Percentiles rank a stretch among this genome's conserved stretches.
These are phyloP conservation scores for Salvelinus sp. DNA, from an alignment of 2,113 vertebrate species.

Conservation along the genomic window DNA sequence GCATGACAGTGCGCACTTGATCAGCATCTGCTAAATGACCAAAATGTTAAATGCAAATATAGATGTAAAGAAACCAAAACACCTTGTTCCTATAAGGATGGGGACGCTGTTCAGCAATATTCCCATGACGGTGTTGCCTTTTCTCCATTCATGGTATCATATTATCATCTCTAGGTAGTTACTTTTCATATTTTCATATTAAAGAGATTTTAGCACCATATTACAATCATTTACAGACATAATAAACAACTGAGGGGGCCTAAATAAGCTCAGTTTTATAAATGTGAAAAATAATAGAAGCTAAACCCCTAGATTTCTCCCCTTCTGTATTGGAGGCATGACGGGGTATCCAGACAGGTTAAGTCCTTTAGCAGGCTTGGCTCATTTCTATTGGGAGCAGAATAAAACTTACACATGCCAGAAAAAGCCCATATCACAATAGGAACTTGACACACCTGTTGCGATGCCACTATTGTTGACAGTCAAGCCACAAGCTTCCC, in stretches of 20 bases:
- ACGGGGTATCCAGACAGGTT: neutral
- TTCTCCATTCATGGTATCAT: neutral
- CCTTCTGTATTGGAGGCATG: neutral
- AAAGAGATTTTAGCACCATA: neutral
- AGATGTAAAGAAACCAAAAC: constrained; percentile 57
- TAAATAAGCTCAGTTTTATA: neutral
- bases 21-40: constrained; percentile 16
- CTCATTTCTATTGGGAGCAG: constrained; percentile 9
- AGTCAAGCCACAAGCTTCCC: constrained; percentile 5
- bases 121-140: neutral
- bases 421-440: constrained; percentile 25
- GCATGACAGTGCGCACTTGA: constrained; percentile 68
- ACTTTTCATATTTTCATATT: neutral
- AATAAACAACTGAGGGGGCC: neutral
- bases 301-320: too few relatives aligned
- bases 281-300: too few relatives aligned
- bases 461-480: constrained; percentile 37
- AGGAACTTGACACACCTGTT: constrained; percentile 34
- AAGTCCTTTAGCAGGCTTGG: constrained; percentile 22
- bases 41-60: too few relatives aligned
- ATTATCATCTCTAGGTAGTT: neutral
- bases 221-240: neutral
- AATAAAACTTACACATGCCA: constrained; percentile 34
- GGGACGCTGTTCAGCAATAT: constrained; percentile 48
- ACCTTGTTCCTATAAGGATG: constrained; percentile 24